Evolutionary conservation across 1,140 invertebrate species (phyloP).

Genomic region (Drosophila oshimai): DNA sequence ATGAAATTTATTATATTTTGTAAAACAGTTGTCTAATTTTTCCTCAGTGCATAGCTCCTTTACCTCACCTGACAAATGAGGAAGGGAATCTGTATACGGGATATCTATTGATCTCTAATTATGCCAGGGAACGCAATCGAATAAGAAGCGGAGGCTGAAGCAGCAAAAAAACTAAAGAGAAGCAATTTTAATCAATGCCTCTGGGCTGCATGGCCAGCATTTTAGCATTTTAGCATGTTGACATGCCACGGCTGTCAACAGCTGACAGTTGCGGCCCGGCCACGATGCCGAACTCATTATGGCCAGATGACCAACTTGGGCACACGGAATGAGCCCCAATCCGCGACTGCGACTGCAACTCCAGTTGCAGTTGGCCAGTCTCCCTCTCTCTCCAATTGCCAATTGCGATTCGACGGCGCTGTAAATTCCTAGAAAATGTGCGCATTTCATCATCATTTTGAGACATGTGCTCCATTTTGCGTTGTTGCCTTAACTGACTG

Average conservation of each 20-base stretch:
- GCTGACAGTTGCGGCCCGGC: constrained; percentile 53
- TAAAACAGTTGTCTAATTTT: background rate
- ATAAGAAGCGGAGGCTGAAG: constrained; percentile 9
- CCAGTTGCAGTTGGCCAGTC: background rate
- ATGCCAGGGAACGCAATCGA: constrained; percentile 32
- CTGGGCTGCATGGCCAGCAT: constrained; percentile 60
- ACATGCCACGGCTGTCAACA: constrained; percentile 79
- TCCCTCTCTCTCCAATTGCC: background rate
- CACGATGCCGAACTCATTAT: constrained; percentile 64
- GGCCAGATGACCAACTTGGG: constrained; percentile 78
- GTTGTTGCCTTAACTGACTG: constrained; percentile 76
- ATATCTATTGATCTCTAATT: constrained; percentile 50
- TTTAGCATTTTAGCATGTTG: constrained; percentile 76
- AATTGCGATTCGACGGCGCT: constrained; percentile 37
- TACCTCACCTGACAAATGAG: constrained; percentile 31
- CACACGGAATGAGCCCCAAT: constrained; percentile 76
- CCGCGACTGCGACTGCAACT: constrained; percentile 40
- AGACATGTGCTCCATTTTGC: constrained; percentile 79
- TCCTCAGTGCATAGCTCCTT: constrained; percentile 2
- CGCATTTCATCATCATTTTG: constrained; percentile 82
- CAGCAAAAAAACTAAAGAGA: constrained; percentile 31
- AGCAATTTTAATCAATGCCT: constrained; percentile 73
- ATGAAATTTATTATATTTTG: no score
- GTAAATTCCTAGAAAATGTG: constrained; percentile 80
- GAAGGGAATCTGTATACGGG: constrained; percentile 29